phyloP scores from a whole-genome alignment of 2,113 vertebrate genomes.

The Neomonachus schauinslandi region DNA sequence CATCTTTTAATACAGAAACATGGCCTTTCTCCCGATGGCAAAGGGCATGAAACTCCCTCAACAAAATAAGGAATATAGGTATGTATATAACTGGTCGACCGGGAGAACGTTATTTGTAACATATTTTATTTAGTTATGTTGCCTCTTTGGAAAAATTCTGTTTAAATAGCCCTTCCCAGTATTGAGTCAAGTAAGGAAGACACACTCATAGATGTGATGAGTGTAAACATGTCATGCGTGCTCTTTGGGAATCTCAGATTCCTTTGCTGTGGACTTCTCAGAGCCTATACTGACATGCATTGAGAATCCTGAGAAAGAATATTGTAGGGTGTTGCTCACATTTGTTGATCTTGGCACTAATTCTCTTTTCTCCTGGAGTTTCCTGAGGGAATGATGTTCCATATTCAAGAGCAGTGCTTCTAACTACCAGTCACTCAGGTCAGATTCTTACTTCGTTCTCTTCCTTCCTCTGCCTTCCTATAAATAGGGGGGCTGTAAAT shows the following conservation, averaged over 20 bases:
- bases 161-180: not conserved
- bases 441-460: not conserved
- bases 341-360: not conserved
- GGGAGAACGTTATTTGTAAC: not conserved
- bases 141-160: not conserved
- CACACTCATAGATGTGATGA: not conserved
- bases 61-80: not conserved
- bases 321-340: not conserved
- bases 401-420: not conserved
- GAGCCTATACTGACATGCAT: not conserved
- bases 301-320: not conserved
- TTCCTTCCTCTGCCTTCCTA: not conserved
- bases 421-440: not conserved
- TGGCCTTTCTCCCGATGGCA: not conserved
- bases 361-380: not conserved
- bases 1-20: not conserved
- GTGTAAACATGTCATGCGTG: not conserved
- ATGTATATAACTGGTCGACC: not conserved
- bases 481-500: not conserved
- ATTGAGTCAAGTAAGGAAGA: not conserved
- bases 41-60: not conserved
- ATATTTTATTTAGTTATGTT: not conserved
- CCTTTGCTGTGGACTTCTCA: not conserved
- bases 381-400: not conserved
- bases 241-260: not conserved